Conservation (phyloP, 2,888 invertebrate genomes). For the Drosophila ustulata region DNA sequence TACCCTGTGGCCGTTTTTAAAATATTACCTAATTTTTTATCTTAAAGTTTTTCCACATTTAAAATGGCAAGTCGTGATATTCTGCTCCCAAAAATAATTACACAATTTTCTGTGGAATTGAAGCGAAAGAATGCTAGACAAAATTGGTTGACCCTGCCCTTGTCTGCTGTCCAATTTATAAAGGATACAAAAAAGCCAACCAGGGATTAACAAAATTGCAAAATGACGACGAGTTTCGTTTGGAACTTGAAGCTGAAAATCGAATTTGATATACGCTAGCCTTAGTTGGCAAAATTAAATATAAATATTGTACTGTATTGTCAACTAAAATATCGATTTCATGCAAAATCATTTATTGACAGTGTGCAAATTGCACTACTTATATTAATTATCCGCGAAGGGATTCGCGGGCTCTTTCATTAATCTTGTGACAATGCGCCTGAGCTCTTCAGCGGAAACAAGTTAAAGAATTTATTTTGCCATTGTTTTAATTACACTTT, state of each 20-base stretch:
- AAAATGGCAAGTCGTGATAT: no score
- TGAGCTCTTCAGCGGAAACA: conserved; percentile 6
- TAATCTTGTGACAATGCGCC: conserved; percentile 29
- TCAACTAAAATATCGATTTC: background rate
- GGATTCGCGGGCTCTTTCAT: background rate
- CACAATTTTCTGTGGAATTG: background rate
- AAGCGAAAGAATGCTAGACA: background rate
- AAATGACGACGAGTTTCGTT: conserved; percentile 19
- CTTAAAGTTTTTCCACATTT: no score
- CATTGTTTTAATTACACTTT: conserved; percentile 64
- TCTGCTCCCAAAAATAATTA: background rate
- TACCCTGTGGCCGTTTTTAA: background rate
- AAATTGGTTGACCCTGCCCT: background rate
- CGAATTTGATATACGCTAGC: background rate
- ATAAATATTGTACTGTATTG: background rate
- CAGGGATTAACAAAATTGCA: conserved; percentile 13
- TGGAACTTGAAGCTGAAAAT: conserved; percentile 2
- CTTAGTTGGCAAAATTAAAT: background rate
- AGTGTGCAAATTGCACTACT: conserved; percentile 1
- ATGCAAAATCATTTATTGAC: background rate
- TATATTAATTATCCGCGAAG: background rate
- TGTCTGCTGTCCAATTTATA: background rate
- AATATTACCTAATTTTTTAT: no score
- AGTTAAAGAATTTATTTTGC: conserved; percentile 33
- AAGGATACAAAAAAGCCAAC: conserved; percentile 3